Evolutionary conservation across 2,113 vertebrate species (phyloP).

Genomic region (Setophaga kirtlandii): DNA sequence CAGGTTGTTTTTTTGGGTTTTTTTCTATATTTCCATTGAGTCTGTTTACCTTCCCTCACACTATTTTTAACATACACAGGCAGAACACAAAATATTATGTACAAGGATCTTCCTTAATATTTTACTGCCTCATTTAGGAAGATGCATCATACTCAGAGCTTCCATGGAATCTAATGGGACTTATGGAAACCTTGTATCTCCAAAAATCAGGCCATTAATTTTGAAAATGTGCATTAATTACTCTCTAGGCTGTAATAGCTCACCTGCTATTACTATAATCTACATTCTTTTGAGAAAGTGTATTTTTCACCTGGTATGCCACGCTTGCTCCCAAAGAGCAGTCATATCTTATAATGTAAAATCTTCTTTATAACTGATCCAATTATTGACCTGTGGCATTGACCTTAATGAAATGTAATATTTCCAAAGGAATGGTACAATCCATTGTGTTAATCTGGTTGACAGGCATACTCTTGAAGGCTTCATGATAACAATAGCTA

Average conservation of each 20-base stretch:
- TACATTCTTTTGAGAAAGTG: slow-evolving; percentile 47
- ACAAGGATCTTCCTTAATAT: not conserved
- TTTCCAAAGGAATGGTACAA: slow-evolving; percentile 50
- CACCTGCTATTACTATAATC: slow-evolving; percentile 40
- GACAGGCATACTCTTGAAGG: slow-evolving; percentile 42
- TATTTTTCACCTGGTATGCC: slow-evolving; percentile 32
- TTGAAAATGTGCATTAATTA: slow-evolving; percentile 65
- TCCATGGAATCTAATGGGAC: slow-evolving; percentile 24
- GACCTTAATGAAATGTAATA: slow-evolving; percentile 63
- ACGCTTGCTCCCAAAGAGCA: slow-evolving; percentile 21
- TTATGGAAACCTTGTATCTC: slow-evolving; percentile 11
- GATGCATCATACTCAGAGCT: not conserved
- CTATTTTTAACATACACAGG: not conserved
- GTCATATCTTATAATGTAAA: slow-evolving; percentile 58
- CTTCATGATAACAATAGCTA: slow-evolving; percentile 8
- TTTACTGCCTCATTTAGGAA: slow-evolving; percentile 35
- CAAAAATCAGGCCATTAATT: slow-evolving; percentile 65
- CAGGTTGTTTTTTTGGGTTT: not conserved
- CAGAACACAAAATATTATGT: not conserved
- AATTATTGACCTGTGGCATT: slow-evolving; percentile 61
- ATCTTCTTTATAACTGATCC: slow-evolving; percentile 51
- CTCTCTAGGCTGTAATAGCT: slow-evolving; percentile 42
- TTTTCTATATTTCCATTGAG: not conserved
- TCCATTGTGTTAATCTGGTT: slow-evolving; percentile 54
- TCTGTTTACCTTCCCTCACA: not conserved